Evolutionary conservation across 2,888 invertebrate species (phyloP), one percentile per base, ranked within the genome.

Genomic region (Andrena chrysosceles): DNA sequence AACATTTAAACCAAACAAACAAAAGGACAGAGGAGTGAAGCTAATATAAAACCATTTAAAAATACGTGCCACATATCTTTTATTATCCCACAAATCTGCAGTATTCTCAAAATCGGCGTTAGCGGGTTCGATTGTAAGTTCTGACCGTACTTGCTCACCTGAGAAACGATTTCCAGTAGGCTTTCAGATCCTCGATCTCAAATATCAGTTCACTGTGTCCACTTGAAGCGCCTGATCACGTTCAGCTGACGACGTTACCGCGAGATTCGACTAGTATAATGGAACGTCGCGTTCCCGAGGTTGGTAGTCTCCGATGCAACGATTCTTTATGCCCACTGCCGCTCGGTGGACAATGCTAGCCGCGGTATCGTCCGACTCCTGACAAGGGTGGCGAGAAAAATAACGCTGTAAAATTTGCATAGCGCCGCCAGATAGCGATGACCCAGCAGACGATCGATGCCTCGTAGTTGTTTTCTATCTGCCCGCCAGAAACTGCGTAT

Each of bases 381-480:
- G 52, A 35, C 33, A 10, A n/a, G 29, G 1, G 10, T 20, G 13
- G 6, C 26, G 60, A 31, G 67, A 63, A 72, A 64, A 68, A 63
- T 68, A 68, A 72, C 35, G 20, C 8, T 3, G 6, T 10, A n/a
- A 33, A 29, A 77, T 80, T 76, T 77, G 71, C 54, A 63, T 67
- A 67, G 20, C 5, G 3, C 35, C 2, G 52, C n/a, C 48, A 20
- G 71, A 80, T 71, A 76, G 71, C 73, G 33, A 64, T 63, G 63
- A 64, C 60, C 42, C 67, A 4, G 13, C n/a, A 54, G 33, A 33
- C 33, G 66, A 64, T 70, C 66, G 48, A 71, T 68, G 64, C 23
- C n/a, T 71, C 52, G 10, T 26, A 49, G 59, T 71, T 26, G 29
- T 56, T 63, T 49, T 42, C 31, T 66, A 62, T 71, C 62, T 62